A percentile compares a stretch with the other conserved stretches of the same genome.
Conservation (phyloP, 2,797 vertebrate species). For the Tympanoctomys barrerae region DNA sequence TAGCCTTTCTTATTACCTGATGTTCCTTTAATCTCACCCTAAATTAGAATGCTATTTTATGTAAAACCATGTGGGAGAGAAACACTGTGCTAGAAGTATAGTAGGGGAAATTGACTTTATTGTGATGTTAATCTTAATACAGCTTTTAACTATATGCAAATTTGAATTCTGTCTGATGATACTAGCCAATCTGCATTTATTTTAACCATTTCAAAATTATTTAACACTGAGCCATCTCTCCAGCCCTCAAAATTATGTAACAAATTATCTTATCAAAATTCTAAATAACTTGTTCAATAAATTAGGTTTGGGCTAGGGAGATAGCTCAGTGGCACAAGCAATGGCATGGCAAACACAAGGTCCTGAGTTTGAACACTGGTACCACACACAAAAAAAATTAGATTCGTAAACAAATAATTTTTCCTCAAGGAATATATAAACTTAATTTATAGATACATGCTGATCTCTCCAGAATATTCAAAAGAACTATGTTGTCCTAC, state of each 20-base stretch:
- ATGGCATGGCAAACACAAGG: no score
- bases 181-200: background rate
- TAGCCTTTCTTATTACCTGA: background rate
- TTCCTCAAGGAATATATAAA: background rate
- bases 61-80: slow-evolving; percentile 27
- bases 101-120: background rate
- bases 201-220: background rate
- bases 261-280: slow-evolving; percentile 4
- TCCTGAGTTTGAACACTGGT: no score
- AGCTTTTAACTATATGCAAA: background rate
- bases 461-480: background rate
- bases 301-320: background rate
- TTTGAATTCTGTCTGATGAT: background rate
- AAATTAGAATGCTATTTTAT: background rate
- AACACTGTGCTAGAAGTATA: background rate
- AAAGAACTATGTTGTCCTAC: background rate
- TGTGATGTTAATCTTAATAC: background rate
- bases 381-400: background rate
- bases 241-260: background rate
- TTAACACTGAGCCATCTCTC: no score
- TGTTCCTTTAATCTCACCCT: background rate
- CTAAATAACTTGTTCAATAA: background rate
- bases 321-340: no score
- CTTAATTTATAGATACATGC: background rate
- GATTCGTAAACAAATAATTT: background rate